Evolutionary conservation across 1,140 invertebrate species (phyloP).

Genomic region (Drosophila tani): DNA sequence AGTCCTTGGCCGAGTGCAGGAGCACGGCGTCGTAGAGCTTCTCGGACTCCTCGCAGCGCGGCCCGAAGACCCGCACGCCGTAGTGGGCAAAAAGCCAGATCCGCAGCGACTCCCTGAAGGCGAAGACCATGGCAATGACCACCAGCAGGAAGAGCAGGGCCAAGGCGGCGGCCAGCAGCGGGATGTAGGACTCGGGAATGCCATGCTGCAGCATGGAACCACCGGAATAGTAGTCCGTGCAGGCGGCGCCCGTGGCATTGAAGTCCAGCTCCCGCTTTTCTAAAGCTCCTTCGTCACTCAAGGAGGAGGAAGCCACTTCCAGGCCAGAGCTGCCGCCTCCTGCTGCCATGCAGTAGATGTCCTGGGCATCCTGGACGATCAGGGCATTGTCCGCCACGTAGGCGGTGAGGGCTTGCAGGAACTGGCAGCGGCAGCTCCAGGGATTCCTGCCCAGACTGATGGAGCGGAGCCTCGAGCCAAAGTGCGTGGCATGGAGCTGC

Average conservation of each 20-base stretch:
- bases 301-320: constrained; percentile 21
- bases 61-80: constrained; percentile 91
- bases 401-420: constrained; percentile 92
- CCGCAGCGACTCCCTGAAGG: constrained; percentile 93
- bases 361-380: constrained; percentile 91
- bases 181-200: constrained; percentile 93
- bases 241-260: constrained; percentile 89
- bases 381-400: constrained; percentile 93
- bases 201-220: constrained; percentile 93
- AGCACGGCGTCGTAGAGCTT: constrained; percentile 97
- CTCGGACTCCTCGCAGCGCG: constrained; percentile 90
- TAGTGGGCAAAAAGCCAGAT: constrained; percentile 95
- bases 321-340: constrained; percentile 86
- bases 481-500: constrained; percentile 88
- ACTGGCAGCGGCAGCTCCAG: constrained; percentile 96
- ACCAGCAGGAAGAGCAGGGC: constrained; percentile 90
- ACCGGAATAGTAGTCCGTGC: constrained; percentile 93
- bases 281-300: constrained; percentile 1
- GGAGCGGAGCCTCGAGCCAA: constrained; percentile 87
- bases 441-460: constrained; percentile 92
- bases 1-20: constrained; percentile 96
- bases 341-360: constrained; percentile 93
- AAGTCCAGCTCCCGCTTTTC: constrained; percentile 90
- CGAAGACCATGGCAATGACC: constrained; percentile 91
- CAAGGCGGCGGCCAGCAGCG: constrained; percentile 92